A percentile compares a stretch with the other conserved stretches of the same genome.
phyloP scores from a whole-genome alignment of 1,140 invertebrate genomes.

The Medauroidea extradentata region DNA sequence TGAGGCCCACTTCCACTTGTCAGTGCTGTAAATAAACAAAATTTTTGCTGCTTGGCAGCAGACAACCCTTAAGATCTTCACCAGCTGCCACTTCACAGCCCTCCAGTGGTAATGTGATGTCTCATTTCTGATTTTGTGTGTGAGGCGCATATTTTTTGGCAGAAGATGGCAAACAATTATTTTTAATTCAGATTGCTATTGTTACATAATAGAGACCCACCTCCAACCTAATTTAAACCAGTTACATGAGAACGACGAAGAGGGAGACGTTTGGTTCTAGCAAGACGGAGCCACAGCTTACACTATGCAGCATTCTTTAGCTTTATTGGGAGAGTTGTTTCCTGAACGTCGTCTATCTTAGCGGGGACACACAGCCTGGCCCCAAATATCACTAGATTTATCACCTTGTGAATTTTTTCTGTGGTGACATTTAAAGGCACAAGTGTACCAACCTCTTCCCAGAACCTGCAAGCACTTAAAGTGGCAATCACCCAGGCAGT shows the following conservation, averaged over 20 bases:
- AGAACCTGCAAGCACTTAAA: neutral
- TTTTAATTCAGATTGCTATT: slow-evolving; percentile 22
- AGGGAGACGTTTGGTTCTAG: slow-evolving; percentile 5
- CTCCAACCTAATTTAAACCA: slow-evolving; percentile 14
- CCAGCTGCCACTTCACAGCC: slow-evolving; percentile 11
- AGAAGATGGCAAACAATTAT: slow-evolving; percentile 10
- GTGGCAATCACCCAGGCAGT: too few relatives aligned
- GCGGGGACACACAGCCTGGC: neutral
- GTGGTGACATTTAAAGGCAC: too few relatives aligned
- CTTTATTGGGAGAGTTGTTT: neutral
- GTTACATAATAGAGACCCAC: slow-evolving; percentile 18
- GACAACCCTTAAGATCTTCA: slow-evolving; percentile 12
- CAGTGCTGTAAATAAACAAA: slow-evolving; percentile 30
- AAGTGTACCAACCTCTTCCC: too few relatives aligned
- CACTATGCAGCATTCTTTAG: neutral
- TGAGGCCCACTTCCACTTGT: slow-evolving; percentile 38
- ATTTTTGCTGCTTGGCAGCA: slow-evolving; percentile 8
- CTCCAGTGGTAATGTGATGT: slow-evolving; percentile 10
- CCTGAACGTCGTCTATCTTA: neutral
- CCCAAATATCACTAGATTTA: neutral
- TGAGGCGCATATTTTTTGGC: slow-evolving; percentile 5
- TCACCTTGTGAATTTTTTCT: too few relatives aligned
- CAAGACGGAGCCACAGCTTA: slow-evolving; percentile 5
- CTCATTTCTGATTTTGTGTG: neutral
- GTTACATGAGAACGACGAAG: neutral